These are phyloP conservation scores for Tenualosa ilisha DNA, from an alignment of 2,797 vertebrate species.

Conservation along the genomic window DNA sequence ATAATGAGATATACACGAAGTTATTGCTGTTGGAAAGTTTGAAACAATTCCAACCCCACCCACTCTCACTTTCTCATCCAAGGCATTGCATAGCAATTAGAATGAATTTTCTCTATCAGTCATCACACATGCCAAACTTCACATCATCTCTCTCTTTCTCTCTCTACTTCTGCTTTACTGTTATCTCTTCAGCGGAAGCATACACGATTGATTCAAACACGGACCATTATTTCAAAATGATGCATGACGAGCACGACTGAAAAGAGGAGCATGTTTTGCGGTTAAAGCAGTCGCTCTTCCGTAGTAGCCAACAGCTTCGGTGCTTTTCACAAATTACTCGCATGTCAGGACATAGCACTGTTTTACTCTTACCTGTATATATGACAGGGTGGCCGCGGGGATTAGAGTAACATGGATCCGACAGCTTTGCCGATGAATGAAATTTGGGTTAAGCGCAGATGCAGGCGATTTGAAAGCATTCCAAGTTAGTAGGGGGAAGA, in stretches of 20 bases:
- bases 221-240: slow-evolving; percentile 56
- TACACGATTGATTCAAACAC: slow-evolving; percentile 32
- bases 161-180: slow-evolving; percentile 23
- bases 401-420: slow-evolving; percentile 88
- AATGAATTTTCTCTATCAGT: slow-evolving; percentile 26
- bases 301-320: slow-evolving; percentile 54
- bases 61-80: slow-evolving; percentile 67
- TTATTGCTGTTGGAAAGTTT: slow-evolving; percentile 72
- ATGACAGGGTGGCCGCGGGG: slow-evolving; percentile 78
- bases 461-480: slow-evolving; percentile 92
- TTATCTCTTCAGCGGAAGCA: slow-evolving; percentile 26
- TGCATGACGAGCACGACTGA: slow-evolving; percentile 54
- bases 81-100: slow-evolving; percentile 35
- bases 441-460: slow-evolving; percentile 83
- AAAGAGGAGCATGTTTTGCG: slow-evolving; percentile 37
- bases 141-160: slow-evolving; percentile 6
- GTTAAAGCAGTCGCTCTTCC: slow-evolving; percentile 59
- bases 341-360: slow-evolving; percentile 54
- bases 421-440: slow-evolving; percentile 79
- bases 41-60: slow-evolving; percentile 69
- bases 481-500: slow-evolving; percentile 95
- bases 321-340: slow-evolving; percentile 60
- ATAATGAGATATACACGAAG: neutral
- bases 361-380: slow-evolving; percentile 87
- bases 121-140: slow-evolving; percentile 44